Evolutionary conservation across 2,797 vertebrate species (phyloP).

Genomic region (Artibeus jamaicensis): DNA sequence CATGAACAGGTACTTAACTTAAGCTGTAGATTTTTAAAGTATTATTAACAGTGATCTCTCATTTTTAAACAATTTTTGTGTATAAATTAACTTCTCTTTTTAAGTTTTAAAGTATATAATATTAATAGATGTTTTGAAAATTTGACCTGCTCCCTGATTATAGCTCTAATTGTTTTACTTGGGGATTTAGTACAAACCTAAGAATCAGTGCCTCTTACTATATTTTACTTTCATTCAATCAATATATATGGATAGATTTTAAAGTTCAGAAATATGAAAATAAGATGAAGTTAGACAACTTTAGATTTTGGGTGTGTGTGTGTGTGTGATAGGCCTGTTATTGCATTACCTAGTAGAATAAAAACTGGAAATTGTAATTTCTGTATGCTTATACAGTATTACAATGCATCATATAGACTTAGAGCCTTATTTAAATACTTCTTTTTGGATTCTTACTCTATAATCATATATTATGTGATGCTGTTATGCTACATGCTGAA

Average conservation of each 20-base stretch:
- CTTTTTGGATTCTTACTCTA: slow-evolving; percentile 3
- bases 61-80: slow-evolving; percentile 31
- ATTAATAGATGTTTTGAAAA: neutral
- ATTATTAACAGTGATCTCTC: slow-evolving; percentile 14
- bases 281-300: neutral
- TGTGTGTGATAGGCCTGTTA: neutral
- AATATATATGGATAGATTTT: slow-evolving; percentile 6
- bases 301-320: neutral
- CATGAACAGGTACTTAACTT: slow-evolving; percentile 93
- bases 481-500: neutral
- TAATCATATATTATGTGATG: neutral
- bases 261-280: slow-evolving; percentile 52
- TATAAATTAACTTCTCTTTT: neutral
- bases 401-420: neutral
- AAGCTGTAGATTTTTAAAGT: neutral
- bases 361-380: slow-evolving; percentile 44
- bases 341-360: neutral
- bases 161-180: neutral
- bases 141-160: neutral
- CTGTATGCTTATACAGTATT: neutral
- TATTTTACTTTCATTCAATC: slow-evolving; percentile 24
- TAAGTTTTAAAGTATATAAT: neutral
- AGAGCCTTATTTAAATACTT: slow-evolving; percentile 25
- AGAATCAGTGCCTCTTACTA: slow-evolving; percentile 15
- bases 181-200: neutral